A percentile compares a stretch with the other conserved stretches of the same genome.
phyloP scores from a whole-genome alignment of 1,140 invertebrate genomes.

The Agrypnia vestita region DNA sequence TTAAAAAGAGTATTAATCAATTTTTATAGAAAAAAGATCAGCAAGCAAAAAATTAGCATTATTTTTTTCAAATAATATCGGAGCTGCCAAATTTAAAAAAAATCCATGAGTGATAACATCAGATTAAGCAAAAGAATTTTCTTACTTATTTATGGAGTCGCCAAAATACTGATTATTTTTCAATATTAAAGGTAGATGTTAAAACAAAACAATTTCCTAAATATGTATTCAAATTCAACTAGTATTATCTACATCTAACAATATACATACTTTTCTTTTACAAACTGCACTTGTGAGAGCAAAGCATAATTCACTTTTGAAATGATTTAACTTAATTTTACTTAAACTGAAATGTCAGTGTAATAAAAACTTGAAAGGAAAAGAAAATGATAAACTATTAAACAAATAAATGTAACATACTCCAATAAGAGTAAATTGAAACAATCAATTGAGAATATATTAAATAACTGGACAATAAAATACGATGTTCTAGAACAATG shows the following conservation, averaged over 20 bases:
- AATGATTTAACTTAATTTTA: constrained; percentile 3
- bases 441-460: constrained; percentile 2
- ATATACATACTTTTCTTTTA: constrained; percentile 1
- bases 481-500: constrained; percentile 19
- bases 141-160: no score
- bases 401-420: constrained; percentile 2
- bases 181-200: neutral
- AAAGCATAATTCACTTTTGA: neutral
- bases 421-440: constrained; percentile 10
- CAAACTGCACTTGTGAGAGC: neutral
- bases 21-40: no score
- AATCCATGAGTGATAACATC: no score
- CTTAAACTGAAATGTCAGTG: constrained; percentile 2
- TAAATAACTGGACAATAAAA: neutral
- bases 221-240: constrained; percentile 14
- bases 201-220: constrained; percentile 6
- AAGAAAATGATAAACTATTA: neutral
- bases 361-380: neutral
- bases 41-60: no score
- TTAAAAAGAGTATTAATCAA: no score
- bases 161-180: no score
- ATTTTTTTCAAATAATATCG: no score
- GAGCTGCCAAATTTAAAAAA: no score
- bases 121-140: no score
- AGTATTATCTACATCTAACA: constrained; percentile 2